These are phyloP conservation scores for Actinemys pallida DNA, from an alignment of 2,113 vertebrate genomes.

Conservation along the genomic window DNA sequence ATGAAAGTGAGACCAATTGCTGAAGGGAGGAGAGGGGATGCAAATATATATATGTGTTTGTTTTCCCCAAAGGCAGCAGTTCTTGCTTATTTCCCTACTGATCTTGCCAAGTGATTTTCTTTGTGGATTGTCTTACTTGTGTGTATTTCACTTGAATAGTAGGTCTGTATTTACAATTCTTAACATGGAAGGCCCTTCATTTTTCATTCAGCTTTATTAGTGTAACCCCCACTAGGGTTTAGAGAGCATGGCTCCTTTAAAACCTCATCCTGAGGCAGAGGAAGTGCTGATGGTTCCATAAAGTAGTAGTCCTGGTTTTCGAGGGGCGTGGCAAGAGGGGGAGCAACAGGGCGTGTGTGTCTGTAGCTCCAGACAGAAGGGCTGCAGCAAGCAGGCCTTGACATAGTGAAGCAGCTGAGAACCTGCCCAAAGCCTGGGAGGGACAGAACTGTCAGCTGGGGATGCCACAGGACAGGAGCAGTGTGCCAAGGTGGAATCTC, in stretches of 20 bases:
- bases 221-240: neutral
- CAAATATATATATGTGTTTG: neutral
- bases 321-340: neutral
- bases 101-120: neutral
- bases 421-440: too few relatives aligned
- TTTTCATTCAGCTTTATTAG: neutral
- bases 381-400: neutral
- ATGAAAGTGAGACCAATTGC: neutral
- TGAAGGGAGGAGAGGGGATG: neutral
- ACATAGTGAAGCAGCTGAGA: neutral
- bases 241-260: neutral
- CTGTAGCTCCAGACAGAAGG: neutral
- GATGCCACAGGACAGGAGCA: neutral
- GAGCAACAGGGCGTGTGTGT: neutral
- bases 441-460: neutral
- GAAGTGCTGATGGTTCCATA: neutral
- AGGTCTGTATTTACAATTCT: neutral
- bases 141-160: neutral
- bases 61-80: neutral
- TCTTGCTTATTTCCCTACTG: neutral
- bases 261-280: neutral
- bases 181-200: neutral
- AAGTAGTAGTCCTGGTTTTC: neutral
- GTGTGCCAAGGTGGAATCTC: neutral
- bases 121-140: neutral